A percentile compares a stretch with the other conserved stretches of the same genome.
phyloP scores from a whole-genome alignment of 2,888 invertebrate genomes.

The Tetanocera ferruginea region DNA sequence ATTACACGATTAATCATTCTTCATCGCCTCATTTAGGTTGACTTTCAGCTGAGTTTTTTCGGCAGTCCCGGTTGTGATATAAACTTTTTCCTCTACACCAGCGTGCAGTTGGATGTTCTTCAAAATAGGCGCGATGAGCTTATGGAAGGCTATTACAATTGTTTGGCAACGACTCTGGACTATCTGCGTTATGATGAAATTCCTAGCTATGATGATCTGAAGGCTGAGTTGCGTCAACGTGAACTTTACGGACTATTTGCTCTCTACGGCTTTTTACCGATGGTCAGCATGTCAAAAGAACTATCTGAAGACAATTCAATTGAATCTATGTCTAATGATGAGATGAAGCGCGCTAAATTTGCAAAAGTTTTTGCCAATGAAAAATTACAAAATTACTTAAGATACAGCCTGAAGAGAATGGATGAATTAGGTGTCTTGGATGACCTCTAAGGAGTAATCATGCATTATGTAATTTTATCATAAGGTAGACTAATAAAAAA shows the following conservation, averaged over 20 bases:
- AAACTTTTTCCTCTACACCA: conserved; percentile 68
- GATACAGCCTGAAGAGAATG: conserved; percentile 57
- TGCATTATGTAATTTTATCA: not conserved
- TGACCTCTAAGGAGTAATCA: conserved; percentile 50
- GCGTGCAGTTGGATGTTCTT: conserved; percentile 61
- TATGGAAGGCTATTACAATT: conserved; percentile 58
- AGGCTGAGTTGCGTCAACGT: conserved; percentile 58
- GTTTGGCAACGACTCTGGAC: conserved; percentile 53
- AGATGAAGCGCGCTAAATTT: conserved; percentile 51
- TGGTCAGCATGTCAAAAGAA: conserved; percentile 59
- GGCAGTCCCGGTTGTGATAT: conserved; percentile 67
- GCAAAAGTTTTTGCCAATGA: conserved; percentile 54
- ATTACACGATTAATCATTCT: not conserved
- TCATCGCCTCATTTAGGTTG: conserved; percentile 57
- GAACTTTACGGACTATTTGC: conserved; percentile 61
- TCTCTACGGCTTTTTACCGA: conserved; percentile 59
- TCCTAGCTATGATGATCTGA: conserved; percentile 59
- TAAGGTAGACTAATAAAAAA: not conserved
- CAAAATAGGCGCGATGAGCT: conserved; percentile 56
- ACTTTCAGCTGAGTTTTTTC: conserved; percentile 67
- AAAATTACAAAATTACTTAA: conserved; percentile 55
- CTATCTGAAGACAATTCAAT: conserved; percentile 55
- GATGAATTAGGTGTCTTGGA: conserved; percentile 60
- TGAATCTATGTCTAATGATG: conserved; percentile 55
- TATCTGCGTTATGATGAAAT: conserved; percentile 56